These are phyloP conservation scores for Scortum barcoo DNA, from an alignment of 2,113 vertebrate genomes.

Conservation along the genomic window DNA sequence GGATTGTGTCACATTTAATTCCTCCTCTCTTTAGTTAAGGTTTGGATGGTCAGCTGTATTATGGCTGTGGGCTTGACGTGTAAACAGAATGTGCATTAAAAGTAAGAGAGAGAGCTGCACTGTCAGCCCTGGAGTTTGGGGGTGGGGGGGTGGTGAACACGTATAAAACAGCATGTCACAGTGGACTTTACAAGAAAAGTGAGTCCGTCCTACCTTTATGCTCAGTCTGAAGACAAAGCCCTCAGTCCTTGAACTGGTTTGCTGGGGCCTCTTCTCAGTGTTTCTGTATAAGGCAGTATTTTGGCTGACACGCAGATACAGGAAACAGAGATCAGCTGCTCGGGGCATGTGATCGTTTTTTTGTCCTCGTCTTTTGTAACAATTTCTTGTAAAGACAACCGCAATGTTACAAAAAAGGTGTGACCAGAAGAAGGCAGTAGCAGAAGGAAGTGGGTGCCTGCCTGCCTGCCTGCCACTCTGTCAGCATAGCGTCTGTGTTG, in stretches of 20 bases:
- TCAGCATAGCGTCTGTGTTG: constrained; percentile 74
- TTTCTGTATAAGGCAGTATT: constrained; percentile 78
- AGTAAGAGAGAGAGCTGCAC: background rate
- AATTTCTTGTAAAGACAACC: constrained; percentile 84
- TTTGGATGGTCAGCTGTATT: background rate
- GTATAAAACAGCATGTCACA: background rate
- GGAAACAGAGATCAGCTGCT: constrained; percentile 85
- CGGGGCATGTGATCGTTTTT: constrained; percentile 75
- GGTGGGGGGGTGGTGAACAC: background rate
- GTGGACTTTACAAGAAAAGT: constrained; percentile 7
- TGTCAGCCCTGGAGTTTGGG: no score
- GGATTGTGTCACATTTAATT: background rate
- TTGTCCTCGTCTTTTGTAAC: constrained; percentile 80
- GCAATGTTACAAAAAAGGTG: constrained; percentile 78
- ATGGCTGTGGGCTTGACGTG: background rate
- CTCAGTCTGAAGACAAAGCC: constrained; percentile 46
- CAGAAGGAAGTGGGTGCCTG: constrained; percentile 82
- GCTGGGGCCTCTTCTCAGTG: constrained; percentile 56
- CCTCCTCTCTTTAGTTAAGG: background rate
- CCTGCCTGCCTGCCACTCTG: constrained; percentile 68
- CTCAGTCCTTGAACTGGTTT: constrained; percentile 71
- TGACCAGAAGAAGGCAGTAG: constrained; percentile 76
- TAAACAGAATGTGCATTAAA: background rate
- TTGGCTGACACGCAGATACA: constrained; percentile 81
- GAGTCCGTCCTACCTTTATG: constrained; percentile 36